Base-by-base conservation (phyloP, 1,140 invertebrate genomes). In the Drosophila asahinai region DNA sequence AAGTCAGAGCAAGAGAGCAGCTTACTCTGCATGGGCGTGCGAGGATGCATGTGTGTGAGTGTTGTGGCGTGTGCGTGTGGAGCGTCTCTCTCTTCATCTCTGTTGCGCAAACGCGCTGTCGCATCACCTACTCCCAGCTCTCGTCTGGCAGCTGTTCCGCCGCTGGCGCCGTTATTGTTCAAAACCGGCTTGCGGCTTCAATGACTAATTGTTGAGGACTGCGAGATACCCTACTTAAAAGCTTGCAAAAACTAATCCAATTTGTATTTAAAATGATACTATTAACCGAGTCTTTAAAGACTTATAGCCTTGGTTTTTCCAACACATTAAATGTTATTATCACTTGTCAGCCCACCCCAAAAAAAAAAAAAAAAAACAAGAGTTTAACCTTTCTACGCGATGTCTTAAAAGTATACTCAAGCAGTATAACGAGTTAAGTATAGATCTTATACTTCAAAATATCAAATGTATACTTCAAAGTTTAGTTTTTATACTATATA, bases 51-150 rank as follows among this genome's bases (percentile, higher is more conserved):
- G 14, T 57, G 54, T 57, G 25, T 57, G 54, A 40, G 54, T 57
- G 54, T n/a, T 57, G 33, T 2, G 54, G 54, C 49, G 49, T 54
- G 22, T 47, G 22, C 75, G 43, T 64, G 48, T 73, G 27, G 22
- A 38, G 60, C 40, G 52, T 55, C 49, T 66, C 54, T 66, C 74
- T 76, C 73, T 65, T 70, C 62, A 49, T 87, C 83, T 87, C 73
- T 87, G 71, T 89, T 87, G 83, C 83, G 84, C 83, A 87, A 83
- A 89, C 83, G 83, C 84, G 58, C 51, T 42, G 70, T 78, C 49
- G 80, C 74, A 70, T 84, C 63, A 36, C 55, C 45, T 70, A 62
- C 68, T 55, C 38, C 30, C 30, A 38, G 38, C 67, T 72, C 48
- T 72, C 17, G 48, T 62, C 33, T 73, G 73, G 78, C 74, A 86